A percentile compares a stretch with the other conserved stretches of the same genome.
These are phyloP conservation scores for Flexamia atlantica DNA, from an alignment of 2,888 invertebrate species.

Conservation along the genomic window DNA sequence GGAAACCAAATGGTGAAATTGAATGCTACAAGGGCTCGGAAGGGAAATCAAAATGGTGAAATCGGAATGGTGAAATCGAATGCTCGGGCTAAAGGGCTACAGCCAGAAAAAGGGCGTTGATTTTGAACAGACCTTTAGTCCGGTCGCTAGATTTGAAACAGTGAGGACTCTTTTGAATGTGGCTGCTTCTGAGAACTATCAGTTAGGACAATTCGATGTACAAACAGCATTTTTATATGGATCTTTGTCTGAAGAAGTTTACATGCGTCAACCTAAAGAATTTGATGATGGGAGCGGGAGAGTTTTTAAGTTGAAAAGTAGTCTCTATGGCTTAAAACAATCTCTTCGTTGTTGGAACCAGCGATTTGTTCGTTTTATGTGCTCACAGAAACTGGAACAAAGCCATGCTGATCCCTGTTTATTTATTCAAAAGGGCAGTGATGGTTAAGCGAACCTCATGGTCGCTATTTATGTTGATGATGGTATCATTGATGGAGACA, in stretches of 20 bases:
- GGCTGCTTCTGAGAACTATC: conserved; percentile 67
- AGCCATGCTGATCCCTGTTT: not conserved
- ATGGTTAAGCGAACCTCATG: not conserved
- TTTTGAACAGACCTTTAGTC: conserved; percentile 70
- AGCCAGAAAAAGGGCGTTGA: conserved; percentile 70
- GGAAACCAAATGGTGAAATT: conserved; percentile 2
- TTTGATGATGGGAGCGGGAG: conserved; percentile 50
- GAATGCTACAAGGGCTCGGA: too few species aligned
- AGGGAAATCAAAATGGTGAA: too few species aligned
- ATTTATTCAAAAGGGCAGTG: not conserved
- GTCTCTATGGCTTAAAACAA: conserved; percentile 69
- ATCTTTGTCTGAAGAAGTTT: conserved; percentile 70
- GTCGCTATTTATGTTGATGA: not conserved
- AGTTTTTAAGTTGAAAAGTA: conserved; percentile 66
- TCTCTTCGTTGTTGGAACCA: conserved; percentile 40
- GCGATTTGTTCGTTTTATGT: conserved; percentile 34
- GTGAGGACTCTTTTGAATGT: conserved; percentile 69
- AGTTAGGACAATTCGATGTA: conserved; percentile 71
- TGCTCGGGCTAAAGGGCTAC: conserved; percentile 70
- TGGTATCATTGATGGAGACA: not conserved
- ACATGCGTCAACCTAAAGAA: conserved; percentile 68
- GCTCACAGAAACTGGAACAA: not conserved
- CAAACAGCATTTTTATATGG: conserved; percentile 71
- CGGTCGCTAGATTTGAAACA: conserved; percentile 68
- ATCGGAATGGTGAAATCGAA: conserved; percentile 66